Conservation (phyloP, 2,113 vertebrate genomes). For the sheep (Ovis aries) region DNA sequence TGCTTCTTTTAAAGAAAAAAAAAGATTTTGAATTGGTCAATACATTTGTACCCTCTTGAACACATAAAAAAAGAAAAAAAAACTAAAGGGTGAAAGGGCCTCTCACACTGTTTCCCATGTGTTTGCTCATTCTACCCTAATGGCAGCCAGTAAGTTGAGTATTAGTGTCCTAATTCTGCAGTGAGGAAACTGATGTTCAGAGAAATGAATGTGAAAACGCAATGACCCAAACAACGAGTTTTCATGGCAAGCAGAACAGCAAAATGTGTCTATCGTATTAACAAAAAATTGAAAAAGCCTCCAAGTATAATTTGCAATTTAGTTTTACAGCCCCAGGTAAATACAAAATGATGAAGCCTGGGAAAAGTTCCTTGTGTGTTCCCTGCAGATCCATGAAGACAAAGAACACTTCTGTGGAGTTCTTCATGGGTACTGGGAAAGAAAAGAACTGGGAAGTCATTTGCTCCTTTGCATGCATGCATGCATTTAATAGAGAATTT, state of each 20-base stretch:
- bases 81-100: neutral
- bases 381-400: neutral
- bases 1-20: neutral
- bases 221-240: neutral
- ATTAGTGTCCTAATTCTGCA: neutral
- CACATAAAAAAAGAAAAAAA: neutral
- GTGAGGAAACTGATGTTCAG: slow-evolving; percentile 3
- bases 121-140: neutral
- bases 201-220: neutral
- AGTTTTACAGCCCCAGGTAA: neutral
- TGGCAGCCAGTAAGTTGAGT: neutral
- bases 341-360: neutral
- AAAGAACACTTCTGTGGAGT: neutral
- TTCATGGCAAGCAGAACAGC: neutral
- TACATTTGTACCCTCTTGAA: neutral
- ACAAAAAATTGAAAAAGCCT: neutral
- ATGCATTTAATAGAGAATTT: neutral
- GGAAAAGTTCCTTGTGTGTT: neutral
- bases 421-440: neutral
- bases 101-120: neutral
- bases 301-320: neutral
- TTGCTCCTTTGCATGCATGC: neutral
- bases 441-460: neutral
- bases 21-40: neutral
- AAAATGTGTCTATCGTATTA: neutral